These are phyloP conservation scores for Drosophila sordidapex DNA, from an alignment of 2,888 invertebrate species.

Conservation along the genomic window DNA sequence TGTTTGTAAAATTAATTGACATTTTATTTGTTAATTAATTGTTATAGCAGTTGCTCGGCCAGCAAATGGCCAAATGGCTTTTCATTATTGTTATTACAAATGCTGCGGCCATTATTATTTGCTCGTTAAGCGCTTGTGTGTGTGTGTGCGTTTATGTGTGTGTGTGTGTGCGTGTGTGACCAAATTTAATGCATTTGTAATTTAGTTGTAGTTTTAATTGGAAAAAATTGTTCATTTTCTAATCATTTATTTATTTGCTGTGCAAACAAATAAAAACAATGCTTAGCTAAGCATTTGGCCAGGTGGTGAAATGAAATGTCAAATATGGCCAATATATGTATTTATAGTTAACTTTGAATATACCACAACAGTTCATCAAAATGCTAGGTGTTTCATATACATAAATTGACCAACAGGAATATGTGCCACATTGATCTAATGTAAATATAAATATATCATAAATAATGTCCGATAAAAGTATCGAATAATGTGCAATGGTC, in stretches of 20 bases:
- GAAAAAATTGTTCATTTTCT: conserved; percentile 74
- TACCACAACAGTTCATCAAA: background rate
- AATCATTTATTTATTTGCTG: conserved; percentile 70
- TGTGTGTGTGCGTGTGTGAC: conserved; percentile 21
- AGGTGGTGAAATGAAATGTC: background rate
- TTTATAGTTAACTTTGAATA: background rate
- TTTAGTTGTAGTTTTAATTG: conserved; percentile 81
- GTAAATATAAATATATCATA: background rate
- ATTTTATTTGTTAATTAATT: conserved; percentile 84
- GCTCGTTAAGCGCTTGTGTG: conserved; percentile 58
- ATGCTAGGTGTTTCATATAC: background rate
- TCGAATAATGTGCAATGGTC: background rate
- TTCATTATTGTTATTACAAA: conserved; percentile 79
- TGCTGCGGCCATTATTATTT: conserved; percentile 76
- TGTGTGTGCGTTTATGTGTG: background rate
- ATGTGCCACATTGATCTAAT: background rate
- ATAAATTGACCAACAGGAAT: background rate
- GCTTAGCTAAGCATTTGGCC: background rate
- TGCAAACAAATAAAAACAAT: conserved; percentile 9
- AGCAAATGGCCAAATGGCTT: conserved; percentile 72
- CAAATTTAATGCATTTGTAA: conserved; percentile 80
- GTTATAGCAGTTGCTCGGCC: conserved; percentile 72
- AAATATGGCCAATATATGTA: background rate
- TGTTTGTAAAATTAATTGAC: conserved; percentile 83
- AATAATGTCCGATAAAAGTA: background rate